phyloP scores from a whole-genome alignment of 2,888 invertebrate genomes.

The Ectropis crepuscularia region DNA sequence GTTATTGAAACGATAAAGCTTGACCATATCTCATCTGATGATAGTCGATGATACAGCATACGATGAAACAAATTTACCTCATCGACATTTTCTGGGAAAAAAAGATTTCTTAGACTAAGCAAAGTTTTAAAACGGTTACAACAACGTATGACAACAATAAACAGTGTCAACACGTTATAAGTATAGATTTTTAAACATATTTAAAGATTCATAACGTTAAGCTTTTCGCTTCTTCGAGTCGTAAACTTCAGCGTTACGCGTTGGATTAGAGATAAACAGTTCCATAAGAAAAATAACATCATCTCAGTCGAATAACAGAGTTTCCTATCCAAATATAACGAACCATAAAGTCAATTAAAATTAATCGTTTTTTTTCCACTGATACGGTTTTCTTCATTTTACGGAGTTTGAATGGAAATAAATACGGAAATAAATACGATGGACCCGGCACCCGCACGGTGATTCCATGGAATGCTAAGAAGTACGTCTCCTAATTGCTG shows the following conservation, averaged over 20 bases:
- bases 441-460: no score
- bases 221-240: slow-evolving; percentile 71
- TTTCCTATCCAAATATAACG: background rate
- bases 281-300: background rate
- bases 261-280: slow-evolving; percentile 27
- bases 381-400: background rate
- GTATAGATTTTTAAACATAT: slow-evolving; percentile 75
- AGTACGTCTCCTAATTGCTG: no score
- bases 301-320: slow-evolving; percentile 1
- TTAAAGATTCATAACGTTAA: slow-evolving; percentile 81
- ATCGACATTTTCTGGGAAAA: no score
- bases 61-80: no score
- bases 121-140: background rate
- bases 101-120: background rate
- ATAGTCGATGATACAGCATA: no score
- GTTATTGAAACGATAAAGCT: no score
- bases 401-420: no score
- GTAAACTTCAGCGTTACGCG: slow-evolving; percentile 78
- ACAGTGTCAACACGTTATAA: slow-evolving; percentile 53
- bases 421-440: no score
- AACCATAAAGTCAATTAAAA: background rate
- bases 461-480: no score
- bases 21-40: no score
- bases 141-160: slow-evolving; percentile 39
- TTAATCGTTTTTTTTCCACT: background rate